Percentiles rank a stretch among this genome's conserved stretches.
phyloP scores from a whole-genome alignment of 2,797 vertebrate genomes.

The Scleropages formosus region DNA sequence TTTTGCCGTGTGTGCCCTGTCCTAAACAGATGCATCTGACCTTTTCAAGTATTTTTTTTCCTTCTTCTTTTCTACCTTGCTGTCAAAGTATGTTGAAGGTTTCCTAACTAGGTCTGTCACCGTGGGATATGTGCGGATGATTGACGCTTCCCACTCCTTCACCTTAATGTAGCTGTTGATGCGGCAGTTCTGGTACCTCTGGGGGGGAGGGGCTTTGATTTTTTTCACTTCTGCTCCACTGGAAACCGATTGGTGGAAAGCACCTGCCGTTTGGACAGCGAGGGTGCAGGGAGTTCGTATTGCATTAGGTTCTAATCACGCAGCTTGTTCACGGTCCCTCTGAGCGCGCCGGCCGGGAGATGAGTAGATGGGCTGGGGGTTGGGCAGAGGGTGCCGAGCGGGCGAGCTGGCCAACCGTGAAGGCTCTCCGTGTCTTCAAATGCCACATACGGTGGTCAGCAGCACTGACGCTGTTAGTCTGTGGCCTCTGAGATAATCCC shows the following conservation, averaged over 20 bases:
- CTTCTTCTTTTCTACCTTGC: conserved; percentile 55
- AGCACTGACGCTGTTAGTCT: conserved; percentile 54
- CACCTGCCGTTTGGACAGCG: conserved; percentile 55
- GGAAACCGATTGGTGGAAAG: conserved; percentile 50
- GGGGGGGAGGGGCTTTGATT: conserved; percentile 58
- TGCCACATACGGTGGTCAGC: conserved; percentile 50
- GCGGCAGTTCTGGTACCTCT: conserved; percentile 53
- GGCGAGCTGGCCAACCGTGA: conserved; percentile 55
- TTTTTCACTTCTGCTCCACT: conserved; percentile 63
- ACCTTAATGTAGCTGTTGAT: conserved; percentile 48
- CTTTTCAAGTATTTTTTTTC: conserved; percentile 59
- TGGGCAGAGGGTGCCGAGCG: conserved; percentile 51
- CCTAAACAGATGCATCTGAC: conserved; percentile 75
- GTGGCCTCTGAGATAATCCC: conserved; percentile 34
- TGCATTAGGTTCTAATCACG: conserved; percentile 66
- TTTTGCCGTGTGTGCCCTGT: conserved; percentile 65
- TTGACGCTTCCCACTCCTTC: conserved; percentile 67
- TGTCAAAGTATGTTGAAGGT: conserved; percentile 74
- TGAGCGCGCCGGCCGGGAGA: conserved; percentile 46
- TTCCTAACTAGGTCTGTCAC: conserved; percentile 78
- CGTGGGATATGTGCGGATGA: conserved; percentile 66
- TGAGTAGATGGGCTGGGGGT: conserved; percentile 60
- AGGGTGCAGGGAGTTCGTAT: conserved; percentile 53
- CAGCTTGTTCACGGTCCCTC: conserved; percentile 57
- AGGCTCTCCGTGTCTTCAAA: conserved; percentile 50